Evolutionary conservation across 2,797 vertebrate genomes (phyloP), one percentile per base, ranked within the genome.

Genomic region (Leptoclinus maculatus): DNA sequence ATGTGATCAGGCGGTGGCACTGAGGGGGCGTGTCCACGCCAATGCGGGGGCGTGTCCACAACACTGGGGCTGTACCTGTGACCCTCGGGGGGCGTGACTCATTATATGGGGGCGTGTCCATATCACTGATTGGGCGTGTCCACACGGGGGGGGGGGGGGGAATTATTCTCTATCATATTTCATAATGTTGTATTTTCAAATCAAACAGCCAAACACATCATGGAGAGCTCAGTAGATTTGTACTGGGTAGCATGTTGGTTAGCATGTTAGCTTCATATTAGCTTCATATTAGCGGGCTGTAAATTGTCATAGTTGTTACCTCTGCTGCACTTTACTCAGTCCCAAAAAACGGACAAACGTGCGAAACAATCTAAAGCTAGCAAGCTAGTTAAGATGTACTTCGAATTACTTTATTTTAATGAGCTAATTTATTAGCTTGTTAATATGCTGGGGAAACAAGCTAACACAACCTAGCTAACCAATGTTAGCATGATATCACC

Each of bases 211-310:
- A 32, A 45, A 65, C 63, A 12, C 39, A 21, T 41, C 59, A 45
- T 39, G 41, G 45, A 7, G 5, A n/a, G 27, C 10, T 34, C 14
- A 19, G 23, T 10, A 1, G 38, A 11, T n/a, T 23, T 47, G 5
- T 29, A 12, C 63, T 3, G 21, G 64, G 47, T 56, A 74, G 49
- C 65, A 17, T 69, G 45, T 59, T 45, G 25, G 58, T 69, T 56
- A 45, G 74, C 79, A 16, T 58, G 49, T 68, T 58, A 62, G 39
- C 38, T 38, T 19, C 13, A 23, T 23, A 8, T 68, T 58, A 62
- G 39, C 38, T 38, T 19, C 13, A 23, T 23, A 8, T 14, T 60
- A 38, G 58, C 58, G 3, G 2, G 14, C 54, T 19, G 27, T 8
- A n/a, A n/a, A n/a, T 57, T 16, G 53, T 29, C 25, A 27, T 16